Conservation (phyloP, 2,797 vertebrate species). For the Buceros bicornis region DNA sequence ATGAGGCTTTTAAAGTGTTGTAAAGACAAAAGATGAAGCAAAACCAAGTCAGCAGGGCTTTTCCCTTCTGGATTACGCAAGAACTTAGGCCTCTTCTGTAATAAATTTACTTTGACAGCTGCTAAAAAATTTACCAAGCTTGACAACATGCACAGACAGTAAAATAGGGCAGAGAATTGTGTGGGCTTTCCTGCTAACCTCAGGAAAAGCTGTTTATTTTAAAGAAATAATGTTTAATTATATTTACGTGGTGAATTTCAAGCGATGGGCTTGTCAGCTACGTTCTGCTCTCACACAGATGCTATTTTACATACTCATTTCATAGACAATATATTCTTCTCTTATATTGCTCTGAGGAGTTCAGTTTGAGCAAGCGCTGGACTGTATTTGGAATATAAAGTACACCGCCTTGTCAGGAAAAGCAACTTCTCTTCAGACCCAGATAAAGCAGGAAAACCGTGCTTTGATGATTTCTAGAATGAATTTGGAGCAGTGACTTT, state of each 20-base stretch:
- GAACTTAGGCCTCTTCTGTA: slow-evolving; percentile 67
- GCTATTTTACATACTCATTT: not conserved
- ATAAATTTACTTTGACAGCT: slow-evolving; percentile 82
- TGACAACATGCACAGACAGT: slow-evolving; percentile 70
- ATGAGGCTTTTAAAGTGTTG: slow-evolving; percentile 66
- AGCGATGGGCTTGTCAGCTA: not conserved
- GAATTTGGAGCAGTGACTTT: slow-evolving; percentile 41
- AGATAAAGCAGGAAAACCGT: slow-evolving; percentile 54
- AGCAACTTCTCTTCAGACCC: slow-evolving; percentile 30
- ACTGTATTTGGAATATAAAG: slow-evolving; percentile 65
- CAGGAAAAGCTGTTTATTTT: slow-evolving; percentile 48
- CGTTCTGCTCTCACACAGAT: not conserved
- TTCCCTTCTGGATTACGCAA: slow-evolving; percentile 73
- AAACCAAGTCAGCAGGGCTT: slow-evolving; percentile 66
- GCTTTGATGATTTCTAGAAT: slow-evolving; percentile 56
- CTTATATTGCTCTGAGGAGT: not conserved
- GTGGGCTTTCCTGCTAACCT: slow-evolving; percentile 23
- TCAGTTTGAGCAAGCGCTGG: not conserved
- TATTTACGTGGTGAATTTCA: not conserved
- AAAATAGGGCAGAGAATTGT: slow-evolving; percentile 64
- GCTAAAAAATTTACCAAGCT: slow-evolving; percentile 79
- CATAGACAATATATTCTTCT: not conserved
- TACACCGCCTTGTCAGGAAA: not conserved
- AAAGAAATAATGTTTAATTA: not conserved
- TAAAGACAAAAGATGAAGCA: slow-evolving; percentile 69